Base-by-base conservation (phyloP, 1,140 invertebrate genomes). In the Camponotus pennsylvanicus region DNA sequence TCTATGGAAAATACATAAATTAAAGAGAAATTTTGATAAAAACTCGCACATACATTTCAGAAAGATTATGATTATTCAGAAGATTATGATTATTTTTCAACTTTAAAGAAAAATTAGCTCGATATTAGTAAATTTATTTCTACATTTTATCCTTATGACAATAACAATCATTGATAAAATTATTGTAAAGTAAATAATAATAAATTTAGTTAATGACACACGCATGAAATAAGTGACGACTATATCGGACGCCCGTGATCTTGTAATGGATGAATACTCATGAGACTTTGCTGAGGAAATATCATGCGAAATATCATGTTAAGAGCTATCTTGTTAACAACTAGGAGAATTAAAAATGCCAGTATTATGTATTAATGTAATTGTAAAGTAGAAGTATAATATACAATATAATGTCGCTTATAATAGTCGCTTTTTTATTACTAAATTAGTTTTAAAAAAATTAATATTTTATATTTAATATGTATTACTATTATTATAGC, bases 241-340 rank as follows among this genome's bases (percentile, higher is more conserved):
- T 59, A 82, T n/a, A 59, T 82, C 6, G 52, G 37, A 45, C 42
- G 27, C 27, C 21, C 21, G 27, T 70, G 40, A 70, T 70, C 64
- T 59, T 55, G 27, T 59, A 70, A 82, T 71, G 66, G 64, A 71
- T 70, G 52, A 82, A 71, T 82, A 11, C 78, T 49, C 78, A 59
- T 0, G 78, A 71, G 66, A 59, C 64, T n/a, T 71, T 15, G 70
- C 34, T 27, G 52, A 8, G 27, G 70, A 27, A 27, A 82, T 82
- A 71, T 82, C 7, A n/a, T 32, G 52, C 49, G 1, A 80, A 59
- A 49, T 69, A 69, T 40, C 42, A 57, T 32, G 64, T 34, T 71
- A 66, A 78, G 42, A 78, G 42, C 59, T 70, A 70, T 61, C 78
- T 82, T 70, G 15, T 82, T 82, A 82, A 82, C 7, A 61, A 40